Base-by-base conservation (phyloP, 2,888 invertebrate species). In the Ecdyonurus torrentis region DNA sequence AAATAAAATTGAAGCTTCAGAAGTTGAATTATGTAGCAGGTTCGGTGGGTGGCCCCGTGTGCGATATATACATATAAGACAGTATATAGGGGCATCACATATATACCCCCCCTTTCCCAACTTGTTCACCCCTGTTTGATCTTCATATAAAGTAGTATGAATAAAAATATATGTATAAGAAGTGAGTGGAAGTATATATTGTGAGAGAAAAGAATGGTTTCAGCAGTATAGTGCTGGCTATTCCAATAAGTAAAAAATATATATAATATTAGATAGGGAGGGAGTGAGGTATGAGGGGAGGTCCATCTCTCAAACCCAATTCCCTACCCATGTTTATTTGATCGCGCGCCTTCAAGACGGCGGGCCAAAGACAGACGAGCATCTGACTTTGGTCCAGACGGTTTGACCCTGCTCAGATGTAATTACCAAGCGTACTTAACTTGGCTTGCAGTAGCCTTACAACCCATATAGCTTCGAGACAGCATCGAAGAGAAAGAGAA, bases 1-100 rank as follows among this genome's bases (percentile, higher is more conserved):
- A n/a, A 62, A 62, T 62, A 62, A 59, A 62, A 62, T 59, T 62
- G 58, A 59, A 59, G 59, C 58, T 59, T 62, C 37, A 59, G 63
- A 62, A 58, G 52, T 62, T 62, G 63, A 62, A 62, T 62, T 59
- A 62, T 62, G 63, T 62, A 62, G 63, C 59, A 59, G 63, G 61
- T n/a, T n/a, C n/a, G n/a, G n/a, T n/a, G n/a, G n/a, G n/a, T n/a
- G n/a, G n/a, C n/a, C n/a, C n/a, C n/a, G n/a, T n/a, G n/a, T 37
- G 37, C 37, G 5, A 37, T 37, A 37, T 37, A n/a, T n/a, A n/a
- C n/a, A n/a, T n/a, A n/a, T n/a, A n/a, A n/a, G n/a, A n/a, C n/a
- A n/a, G n/a, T n/a, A n/a, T 37, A 37, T 37, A 37, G 37, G 37
- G 37, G 37, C 15, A 15, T 5, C 15, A 15, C 7, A 15, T 15